Base-by-base conservation (phyloP, 2,113 vertebrate species). In the Collichthys lucidus region DNA sequence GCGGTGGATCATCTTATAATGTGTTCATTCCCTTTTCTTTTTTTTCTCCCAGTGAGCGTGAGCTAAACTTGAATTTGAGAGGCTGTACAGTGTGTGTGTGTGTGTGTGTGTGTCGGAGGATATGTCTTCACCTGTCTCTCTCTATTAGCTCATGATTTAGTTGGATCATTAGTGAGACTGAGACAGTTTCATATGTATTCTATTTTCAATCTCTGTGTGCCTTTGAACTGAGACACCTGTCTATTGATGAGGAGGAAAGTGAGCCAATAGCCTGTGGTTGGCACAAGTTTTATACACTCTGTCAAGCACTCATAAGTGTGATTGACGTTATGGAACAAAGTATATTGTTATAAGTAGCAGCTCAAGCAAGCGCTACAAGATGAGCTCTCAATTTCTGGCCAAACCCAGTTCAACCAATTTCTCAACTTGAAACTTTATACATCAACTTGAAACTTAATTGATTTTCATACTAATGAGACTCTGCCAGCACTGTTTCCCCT, bases 1-100 rank as follows among this genome's bases (percentile, higher is more conserved):
- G 88, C 59, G 61, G 87, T 90, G 91, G 92, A 94, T 93, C 91
- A 92, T 92, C 90, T 89, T 60, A 77, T 93, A 91, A 93, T 93
- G 89, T 93, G 85, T 90, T 92, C 89, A 89, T 92, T 92, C 76
- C 89, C 62, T 71, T 77, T 65, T 69, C 35, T 19, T 77, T 70
- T 76, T 42, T 77, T 71, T 82, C 26, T 53, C 59, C 68, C 86
- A 80, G 22, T 55, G 76, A 86, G 83, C 74, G 60, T 79, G 16
- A 70, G 85, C 85, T 88, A 80, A 90, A 91, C 85, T 86, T 89
- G 83, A 91, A 90, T 90, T 87, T 88, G 65, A 87, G 77, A 84
- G 50, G 71, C 66, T 77, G 49, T 31, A 14, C 52, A 66, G 47
- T 71, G 80, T 86, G 76, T 70, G 61, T 86, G 76, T 70, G 61